These are phyloP conservation scores for Acanthopagrus latus DNA, from an alignment of 2,797 vertebrate species.

Conservation along the genomic window DNA sequence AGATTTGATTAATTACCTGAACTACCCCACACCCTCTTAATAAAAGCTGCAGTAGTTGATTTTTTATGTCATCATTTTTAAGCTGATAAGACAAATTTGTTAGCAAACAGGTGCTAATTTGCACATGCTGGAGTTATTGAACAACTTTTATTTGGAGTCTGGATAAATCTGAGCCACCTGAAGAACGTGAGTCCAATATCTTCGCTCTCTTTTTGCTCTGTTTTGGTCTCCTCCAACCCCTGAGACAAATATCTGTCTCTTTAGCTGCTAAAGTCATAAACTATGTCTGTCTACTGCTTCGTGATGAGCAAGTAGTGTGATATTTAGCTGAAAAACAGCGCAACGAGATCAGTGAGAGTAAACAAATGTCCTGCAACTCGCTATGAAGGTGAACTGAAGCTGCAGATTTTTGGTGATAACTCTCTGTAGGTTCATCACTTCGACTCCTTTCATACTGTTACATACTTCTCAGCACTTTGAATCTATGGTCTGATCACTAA, in stretches of 20 bases:
- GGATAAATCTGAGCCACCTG: neutral
- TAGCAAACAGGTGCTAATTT: neutral
- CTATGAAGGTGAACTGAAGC: neutral
- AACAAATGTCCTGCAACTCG: neutral
- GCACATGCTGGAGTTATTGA: neutral
- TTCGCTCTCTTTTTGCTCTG: neutral
- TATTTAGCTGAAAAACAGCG: neutral
- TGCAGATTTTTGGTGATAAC: neutral
- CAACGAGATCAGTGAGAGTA: neutral
- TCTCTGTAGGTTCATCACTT: neutral
- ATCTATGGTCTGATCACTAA: constrained; percentile 40
- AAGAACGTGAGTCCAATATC: neutral
- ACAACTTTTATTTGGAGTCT: neutral
- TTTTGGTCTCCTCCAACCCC: constrained; percentile 23
- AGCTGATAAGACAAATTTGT: neutral
- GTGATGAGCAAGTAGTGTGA: neutral
- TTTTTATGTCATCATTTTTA: neutral
- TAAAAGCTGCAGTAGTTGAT: neutral
- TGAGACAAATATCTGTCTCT: neutral
- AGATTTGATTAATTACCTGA: neutral
- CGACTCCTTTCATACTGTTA: neutral
- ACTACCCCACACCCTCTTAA: neutral
- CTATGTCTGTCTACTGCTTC: neutral
- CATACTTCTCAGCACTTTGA: neutral
- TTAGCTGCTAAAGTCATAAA: neutral